phyloP scores from a whole-genome alignment of 1,140 invertebrate genomes.

The Pogonognathellus flavescens region DNA sequence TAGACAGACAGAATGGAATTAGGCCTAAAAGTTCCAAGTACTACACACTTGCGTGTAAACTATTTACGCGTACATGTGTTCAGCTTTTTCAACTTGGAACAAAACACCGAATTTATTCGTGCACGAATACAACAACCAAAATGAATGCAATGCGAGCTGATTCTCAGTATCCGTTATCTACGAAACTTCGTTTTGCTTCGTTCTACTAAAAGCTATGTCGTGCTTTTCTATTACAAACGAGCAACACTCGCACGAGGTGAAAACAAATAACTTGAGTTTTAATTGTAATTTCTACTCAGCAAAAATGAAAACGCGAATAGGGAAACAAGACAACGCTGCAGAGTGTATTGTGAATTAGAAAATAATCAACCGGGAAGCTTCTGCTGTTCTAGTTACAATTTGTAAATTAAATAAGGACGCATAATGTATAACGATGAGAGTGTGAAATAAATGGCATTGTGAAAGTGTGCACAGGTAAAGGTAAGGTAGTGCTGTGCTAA shows the following conservation, averaged over 20 bases:
- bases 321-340: not conserved
- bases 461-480: too few species aligned
- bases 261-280: constrained; percentile 16
- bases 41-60: too few species aligned
- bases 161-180: too few species aligned
- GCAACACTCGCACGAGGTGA: not conserved
- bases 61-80: too few species aligned
- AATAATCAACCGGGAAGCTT: constrained; percentile 3
- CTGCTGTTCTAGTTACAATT: not conserved
- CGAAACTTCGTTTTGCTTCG: constrained; percentile 21
- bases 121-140: not conserved
- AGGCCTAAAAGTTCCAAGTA: too few species aligned
- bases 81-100: too few species aligned
- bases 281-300: not conserved
- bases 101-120: not conserved
- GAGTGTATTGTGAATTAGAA: not conserved
- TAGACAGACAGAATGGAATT: too few species aligned
- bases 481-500: too few species aligned
- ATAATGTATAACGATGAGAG: too few species aligned
- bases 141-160: not conserved
- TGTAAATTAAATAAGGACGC: too few species aligned
- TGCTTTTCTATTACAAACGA: not conserved
- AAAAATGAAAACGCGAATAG: constrained; percentile 17
- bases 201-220: not conserved
- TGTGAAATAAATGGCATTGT: too few species aligned